phyloP scores from a whole-genome alignment of 2,113 vertebrate species.

The Megaceryle torquata region DNA sequence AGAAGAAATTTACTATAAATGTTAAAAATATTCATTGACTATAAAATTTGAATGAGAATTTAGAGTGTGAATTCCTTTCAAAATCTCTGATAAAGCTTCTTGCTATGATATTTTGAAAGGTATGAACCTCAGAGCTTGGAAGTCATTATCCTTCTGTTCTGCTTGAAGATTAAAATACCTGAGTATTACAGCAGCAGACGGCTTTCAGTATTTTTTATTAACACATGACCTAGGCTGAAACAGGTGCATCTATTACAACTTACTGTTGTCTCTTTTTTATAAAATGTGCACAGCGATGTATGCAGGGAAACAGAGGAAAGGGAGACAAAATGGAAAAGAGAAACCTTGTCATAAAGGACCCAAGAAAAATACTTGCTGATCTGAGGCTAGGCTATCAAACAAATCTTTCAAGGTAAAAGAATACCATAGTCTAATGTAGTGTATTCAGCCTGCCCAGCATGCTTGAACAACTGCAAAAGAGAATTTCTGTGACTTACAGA shows the following conservation, averaged over 20 bases:
- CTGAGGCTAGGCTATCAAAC: neutral
- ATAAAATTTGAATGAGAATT: neutral
- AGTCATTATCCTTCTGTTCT: neutral
- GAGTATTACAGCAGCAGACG: neutral
- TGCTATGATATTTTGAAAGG: neutral
- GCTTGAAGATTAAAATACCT: neutral
- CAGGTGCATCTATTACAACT: neutral
- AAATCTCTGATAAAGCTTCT: neutral
- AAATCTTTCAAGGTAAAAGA: neutral
- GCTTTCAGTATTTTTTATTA: neutral
- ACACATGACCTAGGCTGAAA: neutral
- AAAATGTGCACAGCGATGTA: neutral
- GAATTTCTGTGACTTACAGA: neutral
- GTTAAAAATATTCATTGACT: neutral
- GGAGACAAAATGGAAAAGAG: neutral
- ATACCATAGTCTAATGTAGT: neutral
- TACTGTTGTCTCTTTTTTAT: neutral
- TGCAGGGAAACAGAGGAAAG: neutral
- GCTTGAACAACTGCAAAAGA: neutral
- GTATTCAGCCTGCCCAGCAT: neutral
- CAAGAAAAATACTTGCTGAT: neutral
- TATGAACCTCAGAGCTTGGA: neutral
- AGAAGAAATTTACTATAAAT: neutral
- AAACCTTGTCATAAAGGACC: neutral
- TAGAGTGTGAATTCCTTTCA: neutral